These are phyloP conservation scores for Semicossyphus pulcher DNA, from an alignment of 2,113 vertebrate species.

Conservation along the genomic window DNA sequence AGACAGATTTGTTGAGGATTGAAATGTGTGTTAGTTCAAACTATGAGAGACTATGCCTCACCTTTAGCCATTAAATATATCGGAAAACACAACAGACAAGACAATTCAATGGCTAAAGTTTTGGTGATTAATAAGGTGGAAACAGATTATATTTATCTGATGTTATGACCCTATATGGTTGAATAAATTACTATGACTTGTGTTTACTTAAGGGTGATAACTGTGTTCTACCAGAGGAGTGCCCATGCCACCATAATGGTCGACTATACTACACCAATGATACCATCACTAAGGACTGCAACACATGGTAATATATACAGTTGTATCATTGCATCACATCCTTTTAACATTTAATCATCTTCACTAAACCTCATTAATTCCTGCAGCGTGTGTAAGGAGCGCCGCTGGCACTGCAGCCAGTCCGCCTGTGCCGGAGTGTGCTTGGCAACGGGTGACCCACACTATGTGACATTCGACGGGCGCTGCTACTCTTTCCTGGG, in stretches of 20 bases:
- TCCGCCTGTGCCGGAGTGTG: conserved; percentile 85
- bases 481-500: conserved; percentile 89
- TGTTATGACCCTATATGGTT: neutral
- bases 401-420: conserved; percentile 87
- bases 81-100: too few relatives aligned
- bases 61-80: too few relatives aligned
- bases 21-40: too few relatives aligned
- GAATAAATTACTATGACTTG: neutral
- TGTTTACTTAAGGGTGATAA: conserved; percentile 78
- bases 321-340: neutral
- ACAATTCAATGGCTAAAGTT: too few relatives aligned
- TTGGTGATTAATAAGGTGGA: neutral
- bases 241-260: conserved; percentile 90
- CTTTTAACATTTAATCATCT: neutral
- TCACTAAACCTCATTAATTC: accelerated
- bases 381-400: conserved; percentile 84
- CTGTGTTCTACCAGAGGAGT: conserved; percentile 87
- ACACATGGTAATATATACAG: conserved; percentile 84
- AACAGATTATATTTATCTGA: neutral
- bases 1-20: too few relatives aligned
- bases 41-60: too few relatives aligned
- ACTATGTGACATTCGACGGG: conserved; percentile 93
- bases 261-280: conserved; percentile 86
- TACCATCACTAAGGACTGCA: conserved; percentile 91
- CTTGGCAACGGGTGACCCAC: conserved; percentile 90